Percentiles rank a stretch among this genome's conserved stretches.
phyloP scores from a whole-genome alignment of 2,888 invertebrate species.

The Anoncus sp. region DNA sequence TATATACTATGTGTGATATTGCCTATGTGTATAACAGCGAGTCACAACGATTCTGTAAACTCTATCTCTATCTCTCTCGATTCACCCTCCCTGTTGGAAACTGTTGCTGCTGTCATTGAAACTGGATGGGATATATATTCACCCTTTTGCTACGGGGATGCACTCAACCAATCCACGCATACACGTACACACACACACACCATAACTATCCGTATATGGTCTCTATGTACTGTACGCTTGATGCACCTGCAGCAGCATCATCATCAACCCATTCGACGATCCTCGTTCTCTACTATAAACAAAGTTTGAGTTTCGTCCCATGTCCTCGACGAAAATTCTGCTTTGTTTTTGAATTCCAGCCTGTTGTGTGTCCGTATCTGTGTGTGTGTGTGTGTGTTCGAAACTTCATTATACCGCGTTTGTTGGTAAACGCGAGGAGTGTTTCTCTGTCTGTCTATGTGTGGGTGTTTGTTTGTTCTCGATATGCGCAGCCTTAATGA shows the following conservation, averaged over 20 bases:
- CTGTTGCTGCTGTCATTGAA: constrained; percentile 52
- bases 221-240: constrained; percentile 10
- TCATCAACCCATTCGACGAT: constrained; percentile 31
- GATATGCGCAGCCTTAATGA: neutral
- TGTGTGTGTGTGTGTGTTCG: no score
- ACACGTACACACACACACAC: no score
- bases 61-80: no score
- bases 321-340: constrained; percentile 36
- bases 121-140: constrained; percentile 4
- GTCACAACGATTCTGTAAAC: constrained; percentile 44
- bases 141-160: constrained; percentile 34
- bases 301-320: constrained; percentile 59
- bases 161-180: constrained; percentile 1
- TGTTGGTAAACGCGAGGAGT: neutral
- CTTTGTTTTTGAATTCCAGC: constrained; percentile 2
- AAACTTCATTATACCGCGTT: constrained; percentile 18
- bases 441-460: no score
- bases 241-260: constrained; percentile 38
- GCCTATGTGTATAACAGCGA: neutral
- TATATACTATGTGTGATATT: neutral
- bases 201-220: constrained; percentile 14
- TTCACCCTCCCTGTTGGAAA: constrained; percentile 49
- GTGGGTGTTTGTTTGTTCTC: constrained; percentile 5
- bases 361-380: neutral
- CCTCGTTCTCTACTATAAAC: constrained; percentile 54